Percentiles rank a stretch among this genome's conserved stretches.
phyloP scores from a whole-genome alignment of 2,113 vertebrate genomes.

The Cairina moschata region DNA sequence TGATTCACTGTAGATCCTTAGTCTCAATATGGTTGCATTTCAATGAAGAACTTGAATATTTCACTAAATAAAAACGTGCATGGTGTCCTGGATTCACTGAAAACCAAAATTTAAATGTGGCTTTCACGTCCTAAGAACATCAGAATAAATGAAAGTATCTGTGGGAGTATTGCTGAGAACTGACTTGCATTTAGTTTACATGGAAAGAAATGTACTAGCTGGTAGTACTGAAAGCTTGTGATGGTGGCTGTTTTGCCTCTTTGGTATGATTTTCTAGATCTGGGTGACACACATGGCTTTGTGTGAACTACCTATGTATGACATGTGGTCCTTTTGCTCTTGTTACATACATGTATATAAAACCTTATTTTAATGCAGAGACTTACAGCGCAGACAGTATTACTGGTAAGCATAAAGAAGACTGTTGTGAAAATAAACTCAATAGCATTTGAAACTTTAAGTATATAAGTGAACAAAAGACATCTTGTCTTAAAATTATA shows the following conservation, averaged over 20 bases:
- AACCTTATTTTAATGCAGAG: background rate
- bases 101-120: background rate
- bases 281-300: background rate
- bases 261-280: background rate
- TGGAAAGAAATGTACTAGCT: background rate
- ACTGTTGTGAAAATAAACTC: background rate
- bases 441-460: background rate
- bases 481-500: background rate
- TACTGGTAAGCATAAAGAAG: background rate
- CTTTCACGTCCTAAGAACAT: background rate
- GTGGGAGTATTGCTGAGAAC: background rate
- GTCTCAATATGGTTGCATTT: background rate
- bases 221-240: background rate
- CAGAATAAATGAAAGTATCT: background rate
- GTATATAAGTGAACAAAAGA: background rate
- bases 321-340: background rate
- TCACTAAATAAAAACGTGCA: background rate
- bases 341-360: background rate
- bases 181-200: background rate
- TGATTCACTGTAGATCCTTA: background rate
- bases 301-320: background rate
- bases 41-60: background rate
- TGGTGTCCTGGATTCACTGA: background rate
- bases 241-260: background rate
- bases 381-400: background rate